Base-by-base conservation (phyloP, 2,113 vertebrate species). In the Leptosomus discolor region DNA sequence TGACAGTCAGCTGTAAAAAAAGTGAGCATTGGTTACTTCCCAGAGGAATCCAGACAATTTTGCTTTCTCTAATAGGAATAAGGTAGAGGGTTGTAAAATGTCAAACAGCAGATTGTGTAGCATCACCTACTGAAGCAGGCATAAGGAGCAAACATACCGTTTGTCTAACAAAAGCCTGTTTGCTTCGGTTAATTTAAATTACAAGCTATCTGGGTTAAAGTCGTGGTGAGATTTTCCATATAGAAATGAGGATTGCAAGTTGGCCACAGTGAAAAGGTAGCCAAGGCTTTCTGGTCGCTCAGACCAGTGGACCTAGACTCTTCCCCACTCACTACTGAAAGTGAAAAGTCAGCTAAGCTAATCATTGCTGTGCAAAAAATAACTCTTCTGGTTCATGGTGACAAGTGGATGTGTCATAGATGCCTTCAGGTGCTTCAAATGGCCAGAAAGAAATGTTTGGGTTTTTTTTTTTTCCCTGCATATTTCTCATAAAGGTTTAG, bases 11-110 rank as follows among this genome's bases (percentile, higher is more conserved):
- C 96, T 92, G 67, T 96, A 80, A 97, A 97, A 94, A 92, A 95
- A 85, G 64, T 53, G 41, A 95, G 54, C 68, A 64, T 60, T 88
- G 83, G 89, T 73, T 91, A 80, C 94, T 92, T 97, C 96, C 97
- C 95, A 27, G 76, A 98, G 97, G 98, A 97, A 94, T 97, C 83
- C 57, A 95, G 93, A 83, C 93, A 95, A 97, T 98, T 98, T 97
- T 97, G 79, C 90, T 92, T 94, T 88, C 91, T 96, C 90, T 97
- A 96, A 97, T 92, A 97, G 96, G 96, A 95, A 60, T 69, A 83
- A 97, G 88, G 90, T 81, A 79, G 85, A 94, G 84, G 77, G 90
- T 45, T 96, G 85, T 91, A 92, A 92, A 98, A 98, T 98, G 97
- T 98, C 98, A 98, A 84, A 81, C 5, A 22, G 87, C 88, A 97